Evolutionary conservation across 1,140 invertebrate species (phyloP), one percentile per base, ranked within the genome.

Genomic region (Bombus pascuorum): DNA sequence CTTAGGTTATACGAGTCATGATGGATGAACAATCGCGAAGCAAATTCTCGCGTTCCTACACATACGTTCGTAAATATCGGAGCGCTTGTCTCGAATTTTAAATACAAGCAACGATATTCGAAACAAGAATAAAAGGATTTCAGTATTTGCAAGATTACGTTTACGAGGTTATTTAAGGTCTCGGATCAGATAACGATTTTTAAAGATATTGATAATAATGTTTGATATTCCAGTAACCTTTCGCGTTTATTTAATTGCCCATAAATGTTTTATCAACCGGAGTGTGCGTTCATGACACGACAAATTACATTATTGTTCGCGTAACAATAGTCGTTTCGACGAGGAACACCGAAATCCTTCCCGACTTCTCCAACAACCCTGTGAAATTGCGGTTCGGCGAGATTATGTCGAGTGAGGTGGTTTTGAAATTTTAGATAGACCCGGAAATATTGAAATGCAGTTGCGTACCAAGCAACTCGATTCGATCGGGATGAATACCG

Each of bases 11-110:
- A 22, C 22, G n/a, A 15, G 18, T 15, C 59, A 5, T n/a, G 34
- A 53, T n/a, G 3, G 25, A n/a, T 34, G 59, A 82, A 87, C 84
- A 86, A 68, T 47, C 66, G 66, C 78, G 84, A 82, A 87, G 81
- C 83, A 39, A 65, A 80, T 81, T 18, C n/a, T 25, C 65, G 8
- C 34, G 8, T 13, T 25, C 1, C 13, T 66, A 32, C 18, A 22
- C 5, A 2, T 53, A 22, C 47, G 18, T 32, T 57, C 28, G 4
- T 62, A 1, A 13, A 12, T n/a, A n/a, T n/a, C 4, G 10, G 28
- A 3, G 1, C 57, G 28, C 10, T 28, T 59, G 59, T 28, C 59
- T 13, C 59, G 59, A n/a, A 28, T 59, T 59, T 53, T 22, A 53
- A 53, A 28, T 59, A 59, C 8, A 25, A 25, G 0, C 3, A 12